These are phyloP conservation scores for Pangasius mekongensis DNA, from an alignment of 2,797 vertebrate genomes.

Conservation along the genomic window DNA sequence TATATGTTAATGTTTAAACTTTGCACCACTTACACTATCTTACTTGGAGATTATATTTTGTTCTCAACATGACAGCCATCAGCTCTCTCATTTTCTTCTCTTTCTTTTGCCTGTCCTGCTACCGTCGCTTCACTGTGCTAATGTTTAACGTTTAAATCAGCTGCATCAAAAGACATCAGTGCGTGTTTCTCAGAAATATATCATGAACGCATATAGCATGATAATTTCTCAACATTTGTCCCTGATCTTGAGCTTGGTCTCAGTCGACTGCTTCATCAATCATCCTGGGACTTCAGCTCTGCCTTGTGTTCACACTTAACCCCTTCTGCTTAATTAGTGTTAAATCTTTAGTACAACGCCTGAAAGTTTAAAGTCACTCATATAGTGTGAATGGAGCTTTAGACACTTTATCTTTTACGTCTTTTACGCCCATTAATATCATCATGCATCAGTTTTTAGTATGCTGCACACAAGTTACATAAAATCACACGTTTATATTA, in stretches of 20 bases:
- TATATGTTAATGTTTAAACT: background rate
- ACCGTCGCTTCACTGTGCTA: no score
- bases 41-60: background rate
- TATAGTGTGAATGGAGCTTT: background rate
- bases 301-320: background rate
- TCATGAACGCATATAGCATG: background rate
- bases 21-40: background rate
- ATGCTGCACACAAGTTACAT: no score
- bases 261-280: background rate
- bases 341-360: background rate
- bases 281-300: background rate
- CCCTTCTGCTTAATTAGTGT: background rate
- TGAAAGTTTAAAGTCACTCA: background rate
- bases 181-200: no score
- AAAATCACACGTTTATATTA: no score
- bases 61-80: background rate
- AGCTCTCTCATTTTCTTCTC: background rate
- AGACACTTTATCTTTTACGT: no score
- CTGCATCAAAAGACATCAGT: no score
- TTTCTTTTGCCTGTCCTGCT: no score
- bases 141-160: no score
- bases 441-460: no score
- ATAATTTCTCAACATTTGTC: background rate
- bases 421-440: no score
- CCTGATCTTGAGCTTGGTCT: no score